These are phyloP conservation scores for Homalodisca vitripennis DNA, from an alignment of 1,140 invertebrate species.

Conservation along the genomic window DNA sequence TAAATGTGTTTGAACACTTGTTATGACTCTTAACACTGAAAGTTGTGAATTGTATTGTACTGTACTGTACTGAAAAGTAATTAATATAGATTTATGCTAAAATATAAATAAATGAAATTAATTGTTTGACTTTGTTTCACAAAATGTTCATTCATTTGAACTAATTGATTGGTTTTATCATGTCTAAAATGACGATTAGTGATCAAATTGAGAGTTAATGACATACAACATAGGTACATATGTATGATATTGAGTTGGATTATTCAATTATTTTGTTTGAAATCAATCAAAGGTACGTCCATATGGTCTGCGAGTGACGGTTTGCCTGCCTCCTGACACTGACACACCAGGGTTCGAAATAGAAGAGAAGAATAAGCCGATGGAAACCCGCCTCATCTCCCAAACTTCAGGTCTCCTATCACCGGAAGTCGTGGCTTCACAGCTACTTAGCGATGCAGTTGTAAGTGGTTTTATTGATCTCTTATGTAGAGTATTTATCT, in stretches of 20 bases:
- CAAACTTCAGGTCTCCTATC: constrained; percentile 71
- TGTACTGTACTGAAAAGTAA: too few species aligned
- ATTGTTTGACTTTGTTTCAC: too few species aligned
- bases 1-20: too few species aligned
- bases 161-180: too few species aligned
- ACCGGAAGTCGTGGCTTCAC: constrained; percentile 76
- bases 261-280: constrained; percentile 29
- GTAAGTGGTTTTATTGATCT: constrained; percentile 52
- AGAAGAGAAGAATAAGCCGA: constrained; percentile 83
- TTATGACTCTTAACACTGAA: too few species aligned
- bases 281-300: constrained; percentile 69
- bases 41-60: too few species aligned
- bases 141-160: too few species aligned
- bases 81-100: too few species aligned
- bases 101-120: too few species aligned
- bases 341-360: constrained; percentile 93
- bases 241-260: neutral
- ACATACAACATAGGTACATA: neutral
- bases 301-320: constrained; percentile 80
- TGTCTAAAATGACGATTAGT: too few species aligned
- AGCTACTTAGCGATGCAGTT: constrained; percentile 78
- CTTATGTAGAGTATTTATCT: too few species aligned
- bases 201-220: too few species aligned
- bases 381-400: constrained; percentile 88
- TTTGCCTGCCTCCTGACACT: constrained; percentile 93